Evolutionary conservation across 2,888 invertebrate species (phyloP), one percentile per base, ranked within the genome.

Genomic region (Chrysodeixis includens): DNA sequence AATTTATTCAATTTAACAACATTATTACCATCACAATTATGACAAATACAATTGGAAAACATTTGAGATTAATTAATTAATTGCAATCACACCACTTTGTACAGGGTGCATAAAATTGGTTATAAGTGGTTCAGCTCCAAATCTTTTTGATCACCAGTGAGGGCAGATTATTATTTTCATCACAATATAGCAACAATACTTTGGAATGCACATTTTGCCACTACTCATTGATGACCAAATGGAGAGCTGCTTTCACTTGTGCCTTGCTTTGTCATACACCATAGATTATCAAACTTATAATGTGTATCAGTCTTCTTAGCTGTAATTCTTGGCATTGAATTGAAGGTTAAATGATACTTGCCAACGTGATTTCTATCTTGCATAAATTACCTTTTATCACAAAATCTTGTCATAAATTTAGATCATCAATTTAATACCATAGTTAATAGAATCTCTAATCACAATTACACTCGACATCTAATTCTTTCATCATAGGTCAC

Each of bases 351-450:
- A 66, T 67, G 46, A 65, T 54, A 64, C 54, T 69, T 70, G 66
- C 62, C 35, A 66, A 69, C 58, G 69, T 60, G 52, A 64, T 69
- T 57, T 66, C 57, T 49, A 55, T 67, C 30, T 54, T 68, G 53
- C 51, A 77, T 78, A 78, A 80, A 78, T 82, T 76, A 78, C 82
- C 76, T 79, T 74, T 30, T 75, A 81, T 71, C 58, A 81, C 75
- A 76, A 77, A 75, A 63, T 57, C 18, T 57, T 66, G 66, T 55
- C 35, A 69, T 67, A 49, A 51, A 58, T 56, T 62, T 54, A 56
- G 35, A 65, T 20, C 6, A 56, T 58, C 56, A 14, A 64, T 12
- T 58, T n/a, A 30, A 51, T 35, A 30, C 18, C 32, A 20, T 26
- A 26, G 46, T 44, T 14, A 44, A 52, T 51, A 53, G 2, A 76